These are phyloP conservation scores for Leptosomus discolor DNA, from an alignment of 2,113 vertebrate species.

Conservation along the genomic window DNA sequence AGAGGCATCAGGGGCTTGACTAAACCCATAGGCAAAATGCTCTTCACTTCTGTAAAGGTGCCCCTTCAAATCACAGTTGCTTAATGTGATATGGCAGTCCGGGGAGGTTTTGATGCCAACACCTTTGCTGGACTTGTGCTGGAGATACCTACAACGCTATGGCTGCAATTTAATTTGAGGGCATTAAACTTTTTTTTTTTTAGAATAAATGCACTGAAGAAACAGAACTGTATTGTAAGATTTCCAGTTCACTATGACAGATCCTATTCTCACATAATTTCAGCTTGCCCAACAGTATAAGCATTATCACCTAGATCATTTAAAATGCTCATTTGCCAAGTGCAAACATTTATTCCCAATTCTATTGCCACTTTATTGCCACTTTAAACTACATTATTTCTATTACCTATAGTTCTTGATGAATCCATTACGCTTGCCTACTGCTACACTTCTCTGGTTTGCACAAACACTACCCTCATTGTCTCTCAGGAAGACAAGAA, in stretches of 20 bases:
- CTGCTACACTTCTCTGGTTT: neutral
- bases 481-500: neutral
- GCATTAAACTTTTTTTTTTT: neutral
- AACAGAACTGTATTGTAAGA: neutral
- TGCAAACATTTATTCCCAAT: neutral
- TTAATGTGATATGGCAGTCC: neutral
- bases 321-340: neutral
- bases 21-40: neutral
- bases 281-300: neutral
- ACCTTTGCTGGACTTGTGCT: neutral
- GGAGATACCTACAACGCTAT: neutral
- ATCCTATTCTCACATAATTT: neutral
- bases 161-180: neutral
- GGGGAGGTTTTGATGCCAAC: neutral
- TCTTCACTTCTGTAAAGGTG: neutral
- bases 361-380: neutral
- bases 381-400: neutral
- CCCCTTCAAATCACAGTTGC: neutral
- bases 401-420: neutral
- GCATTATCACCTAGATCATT: neutral
- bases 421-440: neutral
- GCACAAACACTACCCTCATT: neutral
- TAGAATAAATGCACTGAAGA: neutral
- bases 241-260: neutral
- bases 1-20: neutral